Base-by-base conservation (phyloP, 2,888 invertebrate genomes). In the Baronia brevicornis region DNA sequence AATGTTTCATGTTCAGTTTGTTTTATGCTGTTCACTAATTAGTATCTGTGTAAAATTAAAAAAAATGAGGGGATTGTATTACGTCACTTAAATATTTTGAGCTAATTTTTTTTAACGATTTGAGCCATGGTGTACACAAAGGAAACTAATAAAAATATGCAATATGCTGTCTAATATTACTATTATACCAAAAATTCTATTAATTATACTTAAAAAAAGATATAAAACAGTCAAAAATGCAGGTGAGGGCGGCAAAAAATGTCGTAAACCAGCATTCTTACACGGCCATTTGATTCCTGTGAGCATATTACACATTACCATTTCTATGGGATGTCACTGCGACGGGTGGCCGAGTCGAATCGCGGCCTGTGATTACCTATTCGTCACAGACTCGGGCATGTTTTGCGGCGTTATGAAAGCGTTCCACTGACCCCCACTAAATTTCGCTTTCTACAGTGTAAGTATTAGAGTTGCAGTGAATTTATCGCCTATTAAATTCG, bases 401-500 rank as follows among this genome's bases (percentile, higher is more conserved):
- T 47, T 57, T 53, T 60, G 56, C 57, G 50, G 60, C 49, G 53
- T 51, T 51, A 60, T 45, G 56, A 61, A 60, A 63, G 49, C 57
- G 71, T 57, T 63, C 68, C 51, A 68, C 66, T 71, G 48, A 69
- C 67, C 68, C 58, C 53, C 24, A 46, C 39, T 18, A 36, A 39
- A 52, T 60, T 69, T 67, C 64, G 51, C 67, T 75, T 74, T 72
- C 70, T 58, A 60, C 60, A 53, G 51, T n/a, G n/a, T n/a, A n/a
- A n/a, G n/a, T 54, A 44, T 26, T 30, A 8, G 34, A 19, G 11
- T 28, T 41, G 23, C 27, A 9, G 4, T 28, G 20, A 25, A 15
- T n/a, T 11, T 23, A 28, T 10, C 11, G 14, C 6, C 4, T 12
- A 13, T 25, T 25, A 1, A 3, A 3, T 25, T n/a, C n/a, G n/a